Evolutionary conservation across 2,888 invertebrate species (phyloP).

Genomic region (Amiota mariae): DNA sequence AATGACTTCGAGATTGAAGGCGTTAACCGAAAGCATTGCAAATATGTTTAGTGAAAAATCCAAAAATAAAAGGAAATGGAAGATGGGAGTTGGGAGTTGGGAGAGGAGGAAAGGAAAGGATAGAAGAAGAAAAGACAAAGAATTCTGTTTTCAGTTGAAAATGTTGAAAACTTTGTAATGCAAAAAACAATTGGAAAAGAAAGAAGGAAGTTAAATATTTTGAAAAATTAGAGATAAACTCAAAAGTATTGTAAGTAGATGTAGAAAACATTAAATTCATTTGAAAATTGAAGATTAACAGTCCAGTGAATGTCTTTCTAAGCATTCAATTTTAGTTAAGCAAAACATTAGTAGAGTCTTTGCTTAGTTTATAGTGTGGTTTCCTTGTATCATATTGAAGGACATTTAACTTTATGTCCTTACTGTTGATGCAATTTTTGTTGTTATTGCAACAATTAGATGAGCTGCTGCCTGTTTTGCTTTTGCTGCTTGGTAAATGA

Average conservation of each 20-base stretch:
- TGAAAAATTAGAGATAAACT: too few relatives aligned
- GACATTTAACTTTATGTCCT: not conserved
- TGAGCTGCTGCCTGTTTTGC: slow-evolving; percentile 1
- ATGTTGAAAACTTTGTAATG: not conserved
- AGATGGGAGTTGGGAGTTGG: too few relatives aligned
- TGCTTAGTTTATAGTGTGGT: not conserved
- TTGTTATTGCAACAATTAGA: slow-evolving; percentile 19
- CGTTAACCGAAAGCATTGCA: not conserved
- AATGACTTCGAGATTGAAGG: too few relatives aligned
- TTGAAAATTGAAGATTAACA: too few relatives aligned
- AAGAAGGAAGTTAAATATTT: too few relatives aligned
- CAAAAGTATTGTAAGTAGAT: too few relatives aligned
- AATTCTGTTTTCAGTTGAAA: not conserved
- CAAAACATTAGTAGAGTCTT: not conserved
- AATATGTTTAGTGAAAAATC: not conserved
- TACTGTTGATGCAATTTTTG: not conserved
- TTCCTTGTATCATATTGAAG: not conserved
- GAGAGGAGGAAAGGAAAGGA: too few relatives aligned
- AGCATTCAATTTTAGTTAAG: not conserved
- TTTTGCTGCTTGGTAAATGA: slow-evolving; percentile 14
- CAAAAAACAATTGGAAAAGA: too few relatives aligned
- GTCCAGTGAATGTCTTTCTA: too few relatives aligned
- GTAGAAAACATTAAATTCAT: too few relatives aligned
- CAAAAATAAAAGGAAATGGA: not conserved
- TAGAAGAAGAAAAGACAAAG: not conserved